Percentiles rank a stretch among this genome's conserved stretches.
Conservation (phyloP, 2,888 invertebrate species). For the Stegana nigrithorax region DNA sequence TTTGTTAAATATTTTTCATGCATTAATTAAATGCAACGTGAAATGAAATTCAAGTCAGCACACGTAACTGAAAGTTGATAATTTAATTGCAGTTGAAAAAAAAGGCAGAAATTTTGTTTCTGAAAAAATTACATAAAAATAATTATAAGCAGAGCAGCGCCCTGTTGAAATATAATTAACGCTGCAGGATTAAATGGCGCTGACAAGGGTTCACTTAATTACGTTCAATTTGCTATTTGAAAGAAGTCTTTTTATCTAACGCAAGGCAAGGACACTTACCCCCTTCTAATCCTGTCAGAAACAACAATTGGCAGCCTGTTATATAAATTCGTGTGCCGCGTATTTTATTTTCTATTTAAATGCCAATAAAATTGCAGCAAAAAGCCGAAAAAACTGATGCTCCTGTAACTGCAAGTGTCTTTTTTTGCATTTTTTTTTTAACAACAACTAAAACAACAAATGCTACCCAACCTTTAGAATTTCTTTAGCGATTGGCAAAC, state of each 20-base stretch:
- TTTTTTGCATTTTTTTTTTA: too few relatives aligned
- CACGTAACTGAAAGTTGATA: constrained; percentile 54
- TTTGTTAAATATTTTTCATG: constrained; percentile 22
- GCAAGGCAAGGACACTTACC: constrained; percentile 4
- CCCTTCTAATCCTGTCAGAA: too few relatives aligned
- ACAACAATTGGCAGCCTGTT: too few relatives aligned
- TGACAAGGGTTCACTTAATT: constrained; percentile 42
- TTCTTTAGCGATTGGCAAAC: too few relatives aligned
- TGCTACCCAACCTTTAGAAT: too few relatives aligned
- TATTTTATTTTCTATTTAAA: too few relatives aligned
- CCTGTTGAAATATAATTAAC: constrained; percentile 56
- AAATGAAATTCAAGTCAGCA: constrained; percentile 21
- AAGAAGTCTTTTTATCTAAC: neutral
- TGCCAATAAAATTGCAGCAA: too few relatives aligned
- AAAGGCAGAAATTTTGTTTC: constrained; percentile 49
- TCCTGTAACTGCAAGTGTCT: too few relatives aligned
- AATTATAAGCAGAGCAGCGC: constrained; percentile 24
- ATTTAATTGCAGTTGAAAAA: constrained; percentile 61
- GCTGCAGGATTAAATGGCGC: constrained; percentile 49
- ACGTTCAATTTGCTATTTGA: neutral
- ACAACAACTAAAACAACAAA: too few relatives aligned
- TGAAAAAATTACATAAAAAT: constrained; percentile 5
- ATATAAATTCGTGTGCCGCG: too few relatives aligned
- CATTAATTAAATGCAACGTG: constrained; percentile 45
- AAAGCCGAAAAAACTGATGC: too few relatives aligned